Evolutionary conservation across 2,888 invertebrate species (phyloP), one percentile per base, ranked within the genome.

Genomic region (Chymomyza amoena): DNA sequence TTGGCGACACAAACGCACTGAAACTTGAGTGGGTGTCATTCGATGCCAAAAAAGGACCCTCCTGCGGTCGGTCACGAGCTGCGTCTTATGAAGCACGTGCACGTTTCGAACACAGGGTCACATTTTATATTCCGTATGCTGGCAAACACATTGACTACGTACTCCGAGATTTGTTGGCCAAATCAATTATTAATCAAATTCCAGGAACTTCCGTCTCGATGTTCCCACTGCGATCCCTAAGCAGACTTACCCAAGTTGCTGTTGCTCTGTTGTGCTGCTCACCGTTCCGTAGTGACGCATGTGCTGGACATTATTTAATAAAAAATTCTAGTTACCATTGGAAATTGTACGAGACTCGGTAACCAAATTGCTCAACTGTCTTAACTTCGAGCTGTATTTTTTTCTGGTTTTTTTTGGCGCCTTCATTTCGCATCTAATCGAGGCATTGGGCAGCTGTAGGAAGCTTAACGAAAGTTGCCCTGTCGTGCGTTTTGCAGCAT

Each of bases 331-430:
- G 73, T 73, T 72, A 78, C 64, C 78, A 78, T 69, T 73, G 73
- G 20, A 76, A 81, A 71, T 78, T 80, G 79, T 78, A 74, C 76
- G 79, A 71, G 81, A 81, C 72, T 65, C 75, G 76, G 78, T 81
- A 81, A 81, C 80, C 80, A 81, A 81, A 81, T 81, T 81, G 81
- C 78, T 75, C 77, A 74, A 68, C 64, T 71, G 79, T 78, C 76
- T 76, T 70, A 76, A 79, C 80, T 81, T 77, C 0, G 32, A 7
- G 32, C 1, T 32, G 2, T 45, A 13, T 45, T 45, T 10, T 45
- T 45, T 9, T 39, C 1, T 7, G 6, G 6, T 4, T 45, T 45
- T 10, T 45, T 45, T 45, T 45, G 4, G 39, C 39, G 39, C 39
- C 39, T 45, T 45, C 39, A 45, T 45, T 45, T 66, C n/a, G 67